Conservation (phyloP, 2,113 vertebrate species). For the Dolichallabes microphthalmus region DNA sequence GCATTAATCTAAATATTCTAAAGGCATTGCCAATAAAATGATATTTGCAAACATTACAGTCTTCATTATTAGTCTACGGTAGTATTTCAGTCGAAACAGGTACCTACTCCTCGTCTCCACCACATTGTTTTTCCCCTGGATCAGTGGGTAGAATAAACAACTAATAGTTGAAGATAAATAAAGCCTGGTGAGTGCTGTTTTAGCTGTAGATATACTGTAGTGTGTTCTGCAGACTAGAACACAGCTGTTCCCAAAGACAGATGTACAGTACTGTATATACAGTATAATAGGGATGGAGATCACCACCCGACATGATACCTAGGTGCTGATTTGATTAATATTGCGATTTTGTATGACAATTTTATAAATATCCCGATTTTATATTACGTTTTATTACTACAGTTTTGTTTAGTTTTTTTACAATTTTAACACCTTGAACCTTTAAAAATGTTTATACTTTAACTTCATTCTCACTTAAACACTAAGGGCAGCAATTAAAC, state of each 20-base stretch:
- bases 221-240: neutral
- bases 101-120: neutral
- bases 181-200: neutral
- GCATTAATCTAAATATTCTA: neutral
- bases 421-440: no score
- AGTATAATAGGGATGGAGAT: no score
- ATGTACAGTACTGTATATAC: constrained; percentile 16
- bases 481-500: no score
- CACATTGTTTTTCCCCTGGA: neutral
- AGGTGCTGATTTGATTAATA: no score
- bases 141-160: neutral
- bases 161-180: neutral
- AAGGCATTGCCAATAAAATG: neutral
- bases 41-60: neutral
- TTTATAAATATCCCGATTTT: no score
- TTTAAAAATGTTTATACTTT: no score
- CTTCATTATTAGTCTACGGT: neutral
- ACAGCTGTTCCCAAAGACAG: neutral
- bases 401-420: no score
- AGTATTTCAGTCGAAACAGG: neutral
- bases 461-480: no score
- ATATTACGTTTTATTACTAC: no score
- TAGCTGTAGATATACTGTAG: neutral
- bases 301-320: no score
- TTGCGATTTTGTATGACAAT: no score